A percentile compares a stretch with the other conserved stretches of the same genome.
These are phyloP conservation scores for Pao palembangensis DNA, from an alignment of 2,113 vertebrate species.

Conservation along the genomic window DNA sequence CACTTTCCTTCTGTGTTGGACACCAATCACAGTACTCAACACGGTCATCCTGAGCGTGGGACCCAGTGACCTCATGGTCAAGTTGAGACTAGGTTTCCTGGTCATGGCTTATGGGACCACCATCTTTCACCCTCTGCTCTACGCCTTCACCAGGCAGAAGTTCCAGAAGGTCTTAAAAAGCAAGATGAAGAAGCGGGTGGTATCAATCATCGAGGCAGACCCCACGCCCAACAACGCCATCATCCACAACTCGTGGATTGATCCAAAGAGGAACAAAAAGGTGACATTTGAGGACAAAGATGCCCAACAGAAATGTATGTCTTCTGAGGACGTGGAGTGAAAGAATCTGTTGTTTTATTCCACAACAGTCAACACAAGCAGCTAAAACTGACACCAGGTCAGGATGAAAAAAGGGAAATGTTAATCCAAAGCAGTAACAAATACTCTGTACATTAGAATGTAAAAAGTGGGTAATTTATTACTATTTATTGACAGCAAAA, in stretches of 20 bases:
- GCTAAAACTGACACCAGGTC: slow-evolving; percentile 58
- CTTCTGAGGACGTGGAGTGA: slow-evolving; percentile 79
- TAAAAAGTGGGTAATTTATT: slow-evolving; percentile 72
- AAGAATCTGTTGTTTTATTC: slow-evolving; percentile 15
- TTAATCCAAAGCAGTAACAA: slow-evolving; percentile 70
- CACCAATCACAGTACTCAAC: slow-evolving; percentile 95
- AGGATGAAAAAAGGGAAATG: slow-evolving; percentile 62
- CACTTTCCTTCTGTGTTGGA: slow-evolving; percentile 98
- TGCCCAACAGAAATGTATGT: slow-evolving; percentile 87
- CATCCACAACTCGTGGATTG: slow-evolving; percentile 98
- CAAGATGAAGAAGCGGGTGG: slow-evolving; percentile 99
- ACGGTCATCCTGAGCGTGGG: slow-evolving; percentile 92
- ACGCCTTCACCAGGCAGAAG: slow-evolving; percentile 97
- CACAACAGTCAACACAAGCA: slow-evolving; percentile 36
- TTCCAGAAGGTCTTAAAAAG: slow-evolving; percentile 98
- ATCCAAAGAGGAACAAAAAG: slow-evolving; percentile 95
- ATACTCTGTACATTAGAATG: slow-evolving; percentile 61
- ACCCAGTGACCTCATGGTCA: slow-evolving; percentile 90
- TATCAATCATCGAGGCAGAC: slow-evolving; percentile 96
- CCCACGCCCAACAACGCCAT: slow-evolving; percentile 92
- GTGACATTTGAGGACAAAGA: slow-evolving; percentile 90
- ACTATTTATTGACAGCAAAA: slow-evolving; percentile 77
- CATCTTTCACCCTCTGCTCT: slow-evolving; percentile 95
- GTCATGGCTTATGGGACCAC: slow-evolving; percentile 99
- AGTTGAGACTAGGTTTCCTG: slow-evolving; percentile 93